A percentile compares a stretch with the other conserved stretches of the same genome.
These are phyloP conservation scores for Phoenicopterus ruber DNA, from an alignment of 2,113 vertebrate genomes.

Conservation along the genomic window DNA sequence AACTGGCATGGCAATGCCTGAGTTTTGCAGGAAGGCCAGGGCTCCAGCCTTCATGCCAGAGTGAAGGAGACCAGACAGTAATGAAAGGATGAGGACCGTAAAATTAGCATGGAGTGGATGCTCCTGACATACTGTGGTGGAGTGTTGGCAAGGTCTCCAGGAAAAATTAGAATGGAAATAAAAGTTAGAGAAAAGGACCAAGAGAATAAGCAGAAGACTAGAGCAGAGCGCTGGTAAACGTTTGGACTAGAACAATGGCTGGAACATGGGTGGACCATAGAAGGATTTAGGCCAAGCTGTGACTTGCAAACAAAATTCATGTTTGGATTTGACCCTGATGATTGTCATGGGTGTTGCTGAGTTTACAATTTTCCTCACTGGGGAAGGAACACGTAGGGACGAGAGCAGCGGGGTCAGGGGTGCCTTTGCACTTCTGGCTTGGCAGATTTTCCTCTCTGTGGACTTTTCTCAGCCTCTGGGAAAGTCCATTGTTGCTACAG, in stretches of 20 bases:
- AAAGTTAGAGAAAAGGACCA: background rate
- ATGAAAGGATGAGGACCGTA: background rate
- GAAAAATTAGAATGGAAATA: background rate
- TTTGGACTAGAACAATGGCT: conserved; percentile 50
- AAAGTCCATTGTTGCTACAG: conserved; percentile 26
- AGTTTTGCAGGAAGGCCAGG: background rate
- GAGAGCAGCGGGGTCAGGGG: background rate
- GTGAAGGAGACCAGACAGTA: background rate
- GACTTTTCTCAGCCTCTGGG: conserved; percentile 23
- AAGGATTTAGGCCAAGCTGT: conserved; percentile 44
- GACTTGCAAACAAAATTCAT: conserved; percentile 52
- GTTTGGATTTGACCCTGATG: conserved; percentile 55
- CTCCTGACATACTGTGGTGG: background rate
- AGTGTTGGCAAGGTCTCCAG: background rate
- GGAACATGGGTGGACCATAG: conserved; percentile 35
- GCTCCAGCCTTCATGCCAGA: background rate
- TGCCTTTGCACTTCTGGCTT: background rate
- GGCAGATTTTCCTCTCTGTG: background rate
- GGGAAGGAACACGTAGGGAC: background rate
- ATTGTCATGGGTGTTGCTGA: conserved; percentile 22
- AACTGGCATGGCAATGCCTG: background rate
- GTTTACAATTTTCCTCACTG: conserved; percentile 31
- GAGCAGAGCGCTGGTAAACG: background rate
- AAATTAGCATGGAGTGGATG: background rate
- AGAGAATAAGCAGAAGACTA: background rate